Evolutionary conservation across 2,113 vertebrate genomes (phyloP).

Genomic region (Cynoglossus semilaevis): DNA sequence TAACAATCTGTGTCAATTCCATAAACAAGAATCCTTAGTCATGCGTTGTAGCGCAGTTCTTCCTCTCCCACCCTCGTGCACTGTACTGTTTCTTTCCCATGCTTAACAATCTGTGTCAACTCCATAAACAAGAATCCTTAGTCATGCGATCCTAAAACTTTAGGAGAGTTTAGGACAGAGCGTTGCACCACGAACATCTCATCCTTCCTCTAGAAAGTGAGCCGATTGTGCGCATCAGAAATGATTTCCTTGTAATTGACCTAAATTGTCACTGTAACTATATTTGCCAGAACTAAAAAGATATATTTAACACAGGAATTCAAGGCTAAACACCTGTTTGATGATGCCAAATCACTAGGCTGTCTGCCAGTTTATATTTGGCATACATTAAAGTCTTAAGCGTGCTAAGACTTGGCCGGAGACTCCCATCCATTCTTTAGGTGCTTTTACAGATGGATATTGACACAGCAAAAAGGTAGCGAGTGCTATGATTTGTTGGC

Average conservation of each 20-base stretch:
- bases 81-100: not conserved
- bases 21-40: not conserved
- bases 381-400: slow-evolving; percentile 26
- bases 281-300: slow-evolving; percentile 12
- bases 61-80: not conserved
- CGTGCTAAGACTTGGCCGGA: slow-evolving; percentile 14
- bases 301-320: slow-evolving; percentile 13
- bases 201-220: slow-evolving; percentile 37
- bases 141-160: slow-evolving; percentile 29
- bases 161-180: no score
- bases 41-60: not conserved
- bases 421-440: slow-evolving; percentile 17
- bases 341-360: slow-evolving; percentile 32
- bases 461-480: slow-evolving; percentile 33
- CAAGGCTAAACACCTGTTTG: slow-evolving; percentile 19
- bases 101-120: no score
- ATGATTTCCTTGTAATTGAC: slow-evolving; percentile 25
- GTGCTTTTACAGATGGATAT: slow-evolving; percentile 58
- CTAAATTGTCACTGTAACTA: slow-evolving; percentile 16
- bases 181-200: slow-evolving; percentile 31
- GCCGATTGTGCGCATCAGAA: slow-evolving; percentile 19
- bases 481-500: slow-evolving; percentile 49
- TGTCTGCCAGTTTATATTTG: slow-evolving; percentile 13
- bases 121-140: not conserved
- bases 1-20: no score